Evolutionary conservation across 2,797 vertebrate genomes (phyloP).

Genomic region (Xiphorhynchus erythropygius): DNA sequence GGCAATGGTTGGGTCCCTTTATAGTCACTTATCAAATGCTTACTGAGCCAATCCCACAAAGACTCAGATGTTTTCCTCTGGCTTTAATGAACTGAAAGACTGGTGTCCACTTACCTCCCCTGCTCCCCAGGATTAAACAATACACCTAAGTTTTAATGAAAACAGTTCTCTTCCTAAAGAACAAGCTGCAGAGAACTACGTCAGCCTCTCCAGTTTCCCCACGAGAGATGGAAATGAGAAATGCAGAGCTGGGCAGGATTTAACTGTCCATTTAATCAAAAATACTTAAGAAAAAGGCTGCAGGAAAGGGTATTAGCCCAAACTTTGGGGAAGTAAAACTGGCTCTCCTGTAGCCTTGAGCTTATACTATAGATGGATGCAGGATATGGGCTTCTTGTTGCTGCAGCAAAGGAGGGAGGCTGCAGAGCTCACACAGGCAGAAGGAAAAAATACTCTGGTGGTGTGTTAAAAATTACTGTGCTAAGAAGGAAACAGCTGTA

Average conservation of each 20-base stretch:
- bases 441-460: background rate
- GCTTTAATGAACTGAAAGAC: background rate
- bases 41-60: background rate
- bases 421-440: background rate
- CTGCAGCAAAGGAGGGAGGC: background rate
- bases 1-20: background rate
- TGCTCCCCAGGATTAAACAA: background rate
- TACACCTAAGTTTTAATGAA: background rate
- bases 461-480: background rate
- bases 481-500: background rate
- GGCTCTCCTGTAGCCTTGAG: fast-evolving
- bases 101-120: background rate
- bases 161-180: background rate
- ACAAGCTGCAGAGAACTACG: background rate
- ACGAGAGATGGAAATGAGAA: background rate
- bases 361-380: background rate
- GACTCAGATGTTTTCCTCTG: background rate
- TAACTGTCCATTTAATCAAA: background rate
- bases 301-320: background rate
- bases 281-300: background rate
- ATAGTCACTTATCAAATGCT: background rate
- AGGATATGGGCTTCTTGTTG: background rate
- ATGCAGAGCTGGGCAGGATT: background rate
- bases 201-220: background rate
- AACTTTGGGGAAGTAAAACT: background rate